These are phyloP conservation scores for Ciona savignyi DNA, from an alignment of 23 tunicate genomes.

Conservation along the genomic window DNA sequence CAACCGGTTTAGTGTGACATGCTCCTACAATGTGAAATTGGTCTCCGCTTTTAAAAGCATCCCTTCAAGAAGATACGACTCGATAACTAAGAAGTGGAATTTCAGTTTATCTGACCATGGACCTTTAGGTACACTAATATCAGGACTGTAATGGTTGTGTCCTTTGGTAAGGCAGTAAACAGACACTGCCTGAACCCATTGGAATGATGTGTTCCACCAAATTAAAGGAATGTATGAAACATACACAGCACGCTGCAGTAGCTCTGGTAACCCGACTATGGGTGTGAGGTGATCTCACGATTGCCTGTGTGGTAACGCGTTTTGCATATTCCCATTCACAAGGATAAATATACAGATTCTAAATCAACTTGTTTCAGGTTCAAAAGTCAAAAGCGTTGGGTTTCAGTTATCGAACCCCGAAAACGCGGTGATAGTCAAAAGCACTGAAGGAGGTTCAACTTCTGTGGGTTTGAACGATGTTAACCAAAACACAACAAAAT, in stretches of 20 bases:
- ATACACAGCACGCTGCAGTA: no score
- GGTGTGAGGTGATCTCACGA: no score
- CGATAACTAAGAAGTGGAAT: conserved; percentile 27
- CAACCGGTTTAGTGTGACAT: conserved; percentile 21
- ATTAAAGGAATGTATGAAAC: no score
- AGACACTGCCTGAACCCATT: no score
- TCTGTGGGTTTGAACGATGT: conserved; percentile 11
- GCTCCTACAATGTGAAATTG: conserved; percentile 29
- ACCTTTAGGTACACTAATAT: conserved; percentile 8
- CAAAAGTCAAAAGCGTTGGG: conserved; percentile 25
- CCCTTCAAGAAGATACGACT: conserved; percentile 40
- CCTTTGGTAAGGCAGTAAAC: no score
- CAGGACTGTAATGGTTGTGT: no score
- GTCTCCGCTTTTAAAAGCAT: conserved; percentile 32
- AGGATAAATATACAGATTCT: no score
- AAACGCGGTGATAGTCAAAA: conserved; percentile 28
- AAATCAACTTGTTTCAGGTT: no score
- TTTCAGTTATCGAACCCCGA: conserved; percentile 3
- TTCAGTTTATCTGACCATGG: conserved; percentile 15
- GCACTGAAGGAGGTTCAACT: conserved; percentile 2
- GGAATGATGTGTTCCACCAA: no score
- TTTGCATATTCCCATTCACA: no score
- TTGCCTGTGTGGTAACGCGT: no score
- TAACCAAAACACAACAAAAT: conserved; percentile 2
- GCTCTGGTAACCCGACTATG: no score